Evolutionary conservation across 2,888 invertebrate genomes (phyloP), one percentile per base, ranked within the genome.

Genomic region (Metellina segmentata): DNA sequence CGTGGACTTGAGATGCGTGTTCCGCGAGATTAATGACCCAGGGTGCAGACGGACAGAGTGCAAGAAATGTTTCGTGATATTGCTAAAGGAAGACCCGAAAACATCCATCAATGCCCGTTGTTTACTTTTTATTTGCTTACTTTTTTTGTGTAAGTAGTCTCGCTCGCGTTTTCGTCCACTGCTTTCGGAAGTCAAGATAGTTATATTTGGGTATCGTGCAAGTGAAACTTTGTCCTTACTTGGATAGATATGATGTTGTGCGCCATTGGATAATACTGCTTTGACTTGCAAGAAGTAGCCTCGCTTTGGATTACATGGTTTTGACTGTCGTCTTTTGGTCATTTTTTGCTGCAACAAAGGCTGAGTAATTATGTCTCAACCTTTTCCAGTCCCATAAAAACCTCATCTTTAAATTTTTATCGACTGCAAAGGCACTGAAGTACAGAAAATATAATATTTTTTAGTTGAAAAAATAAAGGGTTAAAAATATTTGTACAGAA

Each of bases 21-120:
- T 77, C 61, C 77, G 20, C 48, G 61, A 85, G 85, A 85, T 85
- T 77, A 85, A 85, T 78, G 85, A 13, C 51, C 7, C 72, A n/a
- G 16, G 69, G 83, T 69, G 85, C 69, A 20, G 85, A 85, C 51
- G 70, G 85, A 77, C 70, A 49, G 61, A 77, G 78, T 70, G 77
- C 85, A 78, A 77, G 70, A 77, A 69, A 77, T 85, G 77, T 85
- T 85, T 69, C 77, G 70, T 78, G 85, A 77, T 85, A 77, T 61
- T 34, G 34, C 77, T 49, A 61, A 75, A 77, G 70, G 49, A 49
- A 70, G 70, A 70, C 20, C 51, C n/a, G 11, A 78, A 85, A 72
- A 16, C 85, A 85, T 85, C 85, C 75, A 77, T 85, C 85, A 85
- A 70, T 72, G 82, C 70, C 83, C 48, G 69, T 70, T 34, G 34